Conservation (phyloP, 2,797 vertebrate genomes). For the Benthosema pterotum region DNA sequence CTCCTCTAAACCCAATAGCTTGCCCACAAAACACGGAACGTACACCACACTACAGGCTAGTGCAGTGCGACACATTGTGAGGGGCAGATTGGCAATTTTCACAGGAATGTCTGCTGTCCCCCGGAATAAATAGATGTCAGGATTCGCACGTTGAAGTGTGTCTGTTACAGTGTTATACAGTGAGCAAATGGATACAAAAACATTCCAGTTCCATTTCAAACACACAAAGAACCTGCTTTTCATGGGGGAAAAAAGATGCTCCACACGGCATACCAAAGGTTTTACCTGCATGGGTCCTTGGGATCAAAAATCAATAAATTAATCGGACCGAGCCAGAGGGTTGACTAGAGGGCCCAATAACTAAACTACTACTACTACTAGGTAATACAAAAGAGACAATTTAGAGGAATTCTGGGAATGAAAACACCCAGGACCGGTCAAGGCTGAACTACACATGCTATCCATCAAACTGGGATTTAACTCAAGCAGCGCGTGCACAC, state of each 20-base stretch:
- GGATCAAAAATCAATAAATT: slow-evolving; percentile 52
- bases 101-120: too few species aligned
- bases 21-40: too few species aligned
- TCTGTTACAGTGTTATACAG: background rate
- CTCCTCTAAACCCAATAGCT: too few species aligned
- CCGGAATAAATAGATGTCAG: background rate
- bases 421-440: slow-evolving; percentile 13
- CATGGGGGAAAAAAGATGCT: slow-evolving; percentile 31
- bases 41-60: too few species aligned
- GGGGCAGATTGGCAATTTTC: too few species aligned
- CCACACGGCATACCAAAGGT: background rate
- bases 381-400: slow-evolving; percentile 35
- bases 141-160: background rate
- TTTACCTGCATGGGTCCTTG: slow-evolving; percentile 5
- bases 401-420: slow-evolving; percentile 28
- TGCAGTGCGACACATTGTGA: too few species aligned
- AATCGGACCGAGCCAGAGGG: slow-evolving; percentile 31
- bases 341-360: slow-evolving; percentile 21
- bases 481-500: background rate
- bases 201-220: slow-evolving; percentile 21
- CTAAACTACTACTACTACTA: slow-evolving; percentile 24
- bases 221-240: slow-evolving; percentile 33
- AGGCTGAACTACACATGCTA: slow-evolving; percentile 11
- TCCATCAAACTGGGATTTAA: slow-evolving; percentile 33
- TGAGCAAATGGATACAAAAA: background rate